Evolutionary conservation across 2,888 invertebrate species (phyloP).

Genomic region (Drosophila anomalipes): DNA sequence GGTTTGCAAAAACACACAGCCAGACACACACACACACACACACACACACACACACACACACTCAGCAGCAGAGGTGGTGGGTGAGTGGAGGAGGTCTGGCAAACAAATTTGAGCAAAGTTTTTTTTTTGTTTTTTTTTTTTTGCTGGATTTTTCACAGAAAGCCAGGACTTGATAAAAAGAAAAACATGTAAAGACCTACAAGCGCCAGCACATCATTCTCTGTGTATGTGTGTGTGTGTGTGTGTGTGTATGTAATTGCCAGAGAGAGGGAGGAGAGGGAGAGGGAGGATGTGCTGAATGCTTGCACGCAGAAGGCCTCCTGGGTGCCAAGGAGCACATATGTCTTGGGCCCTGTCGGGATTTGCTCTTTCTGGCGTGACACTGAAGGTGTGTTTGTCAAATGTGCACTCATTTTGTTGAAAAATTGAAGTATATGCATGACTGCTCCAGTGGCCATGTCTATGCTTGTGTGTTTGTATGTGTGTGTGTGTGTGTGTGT

Average conservation of each 20-base stretch:
- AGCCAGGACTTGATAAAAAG: slow-evolving; percentile 40
- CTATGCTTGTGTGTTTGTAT: slow-evolving; percentile 1
- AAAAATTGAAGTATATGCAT: slow-evolving; percentile 80
- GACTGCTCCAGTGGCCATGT: slow-evolving; percentile 63
- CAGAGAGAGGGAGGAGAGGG: neutral
- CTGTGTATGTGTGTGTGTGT: neutral
- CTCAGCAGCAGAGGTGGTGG: neutral
- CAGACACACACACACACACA: slow-evolving; percentile 11
- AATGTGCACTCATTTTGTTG: slow-evolving; percentile 80
- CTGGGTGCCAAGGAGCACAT: slow-evolving; percentile 43
- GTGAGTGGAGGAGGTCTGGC: neutral
- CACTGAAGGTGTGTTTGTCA: slow-evolving; percentile 77
- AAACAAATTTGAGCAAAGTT: slow-evolving; percentile 67
- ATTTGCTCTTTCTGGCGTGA: slow-evolving; percentile 50
- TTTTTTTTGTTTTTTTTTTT: slow-evolving; percentile 58
- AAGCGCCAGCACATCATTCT: slow-evolving; percentile 25
- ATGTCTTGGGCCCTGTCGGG: slow-evolving; percentile 63
- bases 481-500: slow-evolving; percentile 7
- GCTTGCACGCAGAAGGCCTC: slow-evolving; percentile 25
- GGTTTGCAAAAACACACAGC: slow-evolving; percentile 34
- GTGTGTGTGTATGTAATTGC: slow-evolving; percentile 3
- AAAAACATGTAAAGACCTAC: slow-evolving; percentile 56
- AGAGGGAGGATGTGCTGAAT: neutral
- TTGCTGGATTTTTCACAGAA: slow-evolving; percentile 45
- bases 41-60: slow-evolving; percentile 1